phyloP scores from a whole-genome alignment of 2,888 invertebrate species.

The Lypha dubia region DNA sequence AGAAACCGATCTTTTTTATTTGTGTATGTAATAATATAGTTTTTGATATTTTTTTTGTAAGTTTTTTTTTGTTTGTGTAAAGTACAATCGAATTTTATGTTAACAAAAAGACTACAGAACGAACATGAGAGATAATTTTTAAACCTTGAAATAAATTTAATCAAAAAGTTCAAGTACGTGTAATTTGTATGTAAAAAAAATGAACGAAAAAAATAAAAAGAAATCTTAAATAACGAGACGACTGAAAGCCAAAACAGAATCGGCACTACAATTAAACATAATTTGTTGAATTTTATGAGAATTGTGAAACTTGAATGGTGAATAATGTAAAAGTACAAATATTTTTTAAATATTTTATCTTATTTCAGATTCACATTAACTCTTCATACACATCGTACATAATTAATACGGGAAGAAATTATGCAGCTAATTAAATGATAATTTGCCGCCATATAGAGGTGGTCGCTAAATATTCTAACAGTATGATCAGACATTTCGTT shows the following conservation, averaged over 20 bases:
- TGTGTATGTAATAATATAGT: neutral
- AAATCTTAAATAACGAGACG: constrained; percentile 11
- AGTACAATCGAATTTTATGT: constrained; percentile 63
- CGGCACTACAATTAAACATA: constrained; percentile 51
- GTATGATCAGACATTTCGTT: too few relatives aligned
- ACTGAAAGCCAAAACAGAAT: constrained; percentile 11
- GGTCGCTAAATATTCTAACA: too few relatives aligned
- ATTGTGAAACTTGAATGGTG: constrained; percentile 42
- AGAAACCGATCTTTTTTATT: neutral
- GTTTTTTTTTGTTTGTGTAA: constrained; percentile 5
- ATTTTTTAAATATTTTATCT: too few relatives aligned
- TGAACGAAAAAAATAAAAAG: too few relatives aligned
- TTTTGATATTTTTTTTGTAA: constrained; percentile 15
- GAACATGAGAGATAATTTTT: constrained; percentile 63
- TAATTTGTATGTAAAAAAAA: constrained; percentile 38
- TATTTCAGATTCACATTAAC: too few relatives aligned
- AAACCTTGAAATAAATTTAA: constrained; percentile 73
- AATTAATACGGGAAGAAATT: too few relatives aligned
- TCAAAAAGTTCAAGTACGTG: constrained; percentile 72
- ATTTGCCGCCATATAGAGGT: too few relatives aligned
- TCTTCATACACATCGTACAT: too few relatives aligned
- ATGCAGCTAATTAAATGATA: too few relatives aligned
- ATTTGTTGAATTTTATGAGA: constrained; percentile 46
- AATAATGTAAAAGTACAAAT: constrained; percentile 13
- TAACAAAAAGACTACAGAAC: constrained; percentile 55